These are phyloP conservation scores for Cenopis cana DNA, from an alignment of 2,888 invertebrate species.

Conservation along the genomic window DNA sequence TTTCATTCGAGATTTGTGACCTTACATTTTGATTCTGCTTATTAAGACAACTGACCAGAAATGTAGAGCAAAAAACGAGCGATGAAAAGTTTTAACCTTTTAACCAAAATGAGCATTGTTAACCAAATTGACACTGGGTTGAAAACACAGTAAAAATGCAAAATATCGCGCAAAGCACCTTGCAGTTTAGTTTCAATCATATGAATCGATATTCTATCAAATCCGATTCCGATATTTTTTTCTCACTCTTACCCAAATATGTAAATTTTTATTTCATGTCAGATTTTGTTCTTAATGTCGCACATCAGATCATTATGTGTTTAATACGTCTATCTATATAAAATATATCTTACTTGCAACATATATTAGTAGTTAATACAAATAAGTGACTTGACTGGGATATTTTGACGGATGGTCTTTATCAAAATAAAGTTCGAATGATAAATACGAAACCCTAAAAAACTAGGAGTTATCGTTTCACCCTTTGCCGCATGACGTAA, in stretches of 20 bases:
- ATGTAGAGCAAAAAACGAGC: slow-evolving; percentile 1
- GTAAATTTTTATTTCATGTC: slow-evolving; percentile 1
- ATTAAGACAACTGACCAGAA: slow-evolving; percentile 23
- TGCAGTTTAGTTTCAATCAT: too few species aligned
- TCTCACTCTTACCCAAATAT: neutral
- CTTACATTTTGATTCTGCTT: slow-evolving; percentile 29
- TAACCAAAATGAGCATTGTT: neutral
- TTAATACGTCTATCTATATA: slow-evolving; percentile 47
- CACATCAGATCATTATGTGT: slow-evolving; percentile 71
- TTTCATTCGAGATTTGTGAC: slow-evolving; percentile 44
- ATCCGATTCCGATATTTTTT: too few species aligned
- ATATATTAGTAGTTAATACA: slow-evolving; percentile 44
- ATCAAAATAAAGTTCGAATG: neutral
- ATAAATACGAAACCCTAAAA: too few species aligned
- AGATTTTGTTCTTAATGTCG: slow-evolving; percentile 50
- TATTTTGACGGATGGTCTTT: slow-evolving; percentile 32
- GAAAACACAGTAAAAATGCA: neutral
- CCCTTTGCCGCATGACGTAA: too few species aligned
- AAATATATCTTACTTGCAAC: slow-evolving; percentile 47
- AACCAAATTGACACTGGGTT: neutral
- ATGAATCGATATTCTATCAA: too few species aligned
- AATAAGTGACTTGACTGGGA: slow-evolving; percentile 53
- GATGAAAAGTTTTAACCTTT: slow-evolving; percentile 1
- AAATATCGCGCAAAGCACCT: neutral
- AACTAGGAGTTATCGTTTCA: too few species aligned